Evolutionary conservation across 1,140 invertebrate genomes (phyloP), one percentile per base, ranked within the genome.

Genomic region (Drosophila fuyamai): DNA sequence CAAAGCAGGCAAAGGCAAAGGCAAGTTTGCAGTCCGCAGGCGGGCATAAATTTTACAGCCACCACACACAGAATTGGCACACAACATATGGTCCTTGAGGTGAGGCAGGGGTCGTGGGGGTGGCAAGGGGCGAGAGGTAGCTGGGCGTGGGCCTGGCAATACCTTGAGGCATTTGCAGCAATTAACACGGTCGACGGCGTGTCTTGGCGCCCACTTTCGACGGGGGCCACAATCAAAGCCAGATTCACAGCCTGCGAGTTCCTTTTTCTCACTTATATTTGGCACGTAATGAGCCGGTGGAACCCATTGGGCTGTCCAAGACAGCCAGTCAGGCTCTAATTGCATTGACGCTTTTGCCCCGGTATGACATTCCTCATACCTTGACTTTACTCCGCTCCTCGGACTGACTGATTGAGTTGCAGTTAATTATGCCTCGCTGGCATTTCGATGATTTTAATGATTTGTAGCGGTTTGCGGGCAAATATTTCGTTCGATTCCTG

Each of bases 161-260:
- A 66, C 66, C 83, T 82, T 66, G 65, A 68, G 84, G 83, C 83
- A 89, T 83, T 89, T 88, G 84, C 80, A 56, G 83, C 80, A 88
- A 88, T 88, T 88, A 88, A 88, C 83, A 88, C 83, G 83, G 76
- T 89, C 80, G 53, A 79, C 72, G 79, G 80, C 84, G 76, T 86
- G 83, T 68, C 83, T 89, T 89, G 84, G 84, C 84, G 84, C 84
- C 83, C 83, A 86, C 84, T 86, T 86, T 62, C 66, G 18, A 57
- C 65, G 35, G 67, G 46, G 65, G 47, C 66, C 67, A 71, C 51
- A 71, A 70, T 71, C 67, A 71, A 51, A 71, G 65, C 55, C 51
- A 36, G 65, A 71, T 47, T 16, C 55, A 40, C 50, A 47, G 60
- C 46, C 59, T 60, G 60, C 63, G 38, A 50, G 60, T 75, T 59